Conservation (phyloP, 2,113 vertebrate species). For the Eubucco bourcierii region DNA sequence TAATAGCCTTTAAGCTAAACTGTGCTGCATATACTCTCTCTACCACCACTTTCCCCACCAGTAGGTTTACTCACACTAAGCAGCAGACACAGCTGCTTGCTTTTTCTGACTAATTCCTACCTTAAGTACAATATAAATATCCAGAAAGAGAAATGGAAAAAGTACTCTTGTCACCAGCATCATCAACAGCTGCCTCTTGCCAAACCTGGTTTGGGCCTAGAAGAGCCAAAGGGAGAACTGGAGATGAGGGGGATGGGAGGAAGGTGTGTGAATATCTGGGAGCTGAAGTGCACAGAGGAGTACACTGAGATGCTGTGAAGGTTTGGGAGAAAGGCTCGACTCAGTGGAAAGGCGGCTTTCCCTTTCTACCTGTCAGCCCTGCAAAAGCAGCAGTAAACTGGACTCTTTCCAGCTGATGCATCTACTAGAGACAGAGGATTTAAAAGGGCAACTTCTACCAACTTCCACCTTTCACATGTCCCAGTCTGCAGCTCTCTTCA, state of each 20-base stretch:
- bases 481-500: not conserved
- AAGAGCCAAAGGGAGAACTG: not conserved
- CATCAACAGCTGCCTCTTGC: not conserved
- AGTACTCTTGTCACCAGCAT: not conserved
- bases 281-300: not conserved
- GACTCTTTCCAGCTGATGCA: not conserved
- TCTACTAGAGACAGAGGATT: not conserved
- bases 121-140: not conserved
- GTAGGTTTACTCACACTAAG: not conserved
- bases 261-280: not conserved
- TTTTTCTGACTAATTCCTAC: not conserved
- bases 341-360: not conserved
- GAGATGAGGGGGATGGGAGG: not conserved
- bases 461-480: not conserved
- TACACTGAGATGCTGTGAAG: not conserved
- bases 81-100: not conserved
- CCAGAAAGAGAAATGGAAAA: slow-evolving; percentile 1
- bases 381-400: not conserved
- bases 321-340: not conserved
- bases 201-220: not conserved
- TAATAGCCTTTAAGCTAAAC: not conserved
- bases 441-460: not conserved
- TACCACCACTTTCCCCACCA: not conserved
- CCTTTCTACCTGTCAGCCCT: not conserved
- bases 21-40: not conserved